These are phyloP conservation scores for Podarcis raffonei DNA, from an alignment of 2,113 vertebrate species.

Conservation along the genomic window DNA sequence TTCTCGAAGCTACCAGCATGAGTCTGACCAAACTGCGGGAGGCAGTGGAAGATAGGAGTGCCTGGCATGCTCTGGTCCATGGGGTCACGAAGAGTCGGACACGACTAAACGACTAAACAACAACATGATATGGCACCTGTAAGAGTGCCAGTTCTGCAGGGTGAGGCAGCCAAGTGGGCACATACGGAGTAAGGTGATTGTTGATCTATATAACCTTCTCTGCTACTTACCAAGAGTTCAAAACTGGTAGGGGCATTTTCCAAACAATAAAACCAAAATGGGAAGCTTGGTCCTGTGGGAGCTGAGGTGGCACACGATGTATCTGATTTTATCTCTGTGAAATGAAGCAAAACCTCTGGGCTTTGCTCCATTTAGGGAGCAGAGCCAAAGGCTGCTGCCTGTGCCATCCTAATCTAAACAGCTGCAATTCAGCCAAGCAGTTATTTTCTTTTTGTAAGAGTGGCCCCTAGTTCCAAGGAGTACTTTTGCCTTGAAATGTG, in stretches of 20 bases:
- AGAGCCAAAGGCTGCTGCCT: neutral
- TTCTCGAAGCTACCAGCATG: no score
- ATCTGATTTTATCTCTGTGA: neutral
- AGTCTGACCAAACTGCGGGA: no score
- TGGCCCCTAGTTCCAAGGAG: neutral
- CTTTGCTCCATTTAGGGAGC: neutral
- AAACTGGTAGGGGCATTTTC: neutral
- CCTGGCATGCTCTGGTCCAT: no score
- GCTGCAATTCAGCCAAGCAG: neutral
- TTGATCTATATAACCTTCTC: neutral
- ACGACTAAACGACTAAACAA: no score
- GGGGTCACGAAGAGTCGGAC: no score
- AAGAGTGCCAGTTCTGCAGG: no score
- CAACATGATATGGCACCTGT: no score
- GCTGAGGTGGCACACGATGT: neutral
- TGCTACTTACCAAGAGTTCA: neutral
- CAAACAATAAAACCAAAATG: neutral
- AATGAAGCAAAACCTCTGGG: neutral
- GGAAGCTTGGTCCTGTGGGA: neutral
- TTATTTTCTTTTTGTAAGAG: neutral
- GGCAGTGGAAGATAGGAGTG: no score
- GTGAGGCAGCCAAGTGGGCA: no score
- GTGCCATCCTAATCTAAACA: neutral
- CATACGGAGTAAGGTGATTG: neutral
- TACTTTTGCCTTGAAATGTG: no score